These are phyloP conservation scores for Bellardia pandia DNA, from an alignment of 2,888 invertebrate genomes.

Conservation along the genomic window DNA sequence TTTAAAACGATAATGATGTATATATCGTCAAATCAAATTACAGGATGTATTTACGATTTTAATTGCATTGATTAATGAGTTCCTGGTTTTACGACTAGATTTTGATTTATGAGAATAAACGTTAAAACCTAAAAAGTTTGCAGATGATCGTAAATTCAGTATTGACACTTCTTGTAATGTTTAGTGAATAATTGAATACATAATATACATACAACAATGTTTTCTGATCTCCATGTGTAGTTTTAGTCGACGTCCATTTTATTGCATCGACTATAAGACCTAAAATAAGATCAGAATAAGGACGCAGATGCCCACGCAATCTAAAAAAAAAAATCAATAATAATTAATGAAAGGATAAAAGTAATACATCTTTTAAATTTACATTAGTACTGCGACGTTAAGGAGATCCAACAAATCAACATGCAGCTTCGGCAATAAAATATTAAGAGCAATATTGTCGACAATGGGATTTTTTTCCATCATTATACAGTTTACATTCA, in stretches of 20 bases:
- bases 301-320: slow-evolving; percentile 76
- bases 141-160: no score
- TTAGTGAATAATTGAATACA: neutral
- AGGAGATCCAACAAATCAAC: slow-evolving; percentile 76
- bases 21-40: no score
- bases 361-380: slow-evolving; percentile 51
- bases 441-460: slow-evolving; percentile 78
- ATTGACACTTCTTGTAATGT: no score
- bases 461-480: slow-evolving; percentile 77
- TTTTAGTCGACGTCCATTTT: slow-evolving; percentile 78
- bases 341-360: neutral
- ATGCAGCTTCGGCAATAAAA: slow-evolving; percentile 78
- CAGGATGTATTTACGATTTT: no score
- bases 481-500: slow-evolving; percentile 77
- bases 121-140: no score
- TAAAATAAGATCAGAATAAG: slow-evolving; percentile 76
- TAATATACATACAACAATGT: slow-evolving; percentile 74
- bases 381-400: slow-evolving; percentile 77
- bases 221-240: slow-evolving; percentile 75
- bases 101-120: no score
- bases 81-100: no score
- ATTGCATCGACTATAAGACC: slow-evolving; percentile 77
- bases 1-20: no score
- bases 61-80: no score
- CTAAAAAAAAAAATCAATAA: slow-evolving; percentile 56